Evolutionary conservation across 2,797 vertebrate genomes (phyloP).

Genomic region (Luscinia megarhynchos): DNA sequence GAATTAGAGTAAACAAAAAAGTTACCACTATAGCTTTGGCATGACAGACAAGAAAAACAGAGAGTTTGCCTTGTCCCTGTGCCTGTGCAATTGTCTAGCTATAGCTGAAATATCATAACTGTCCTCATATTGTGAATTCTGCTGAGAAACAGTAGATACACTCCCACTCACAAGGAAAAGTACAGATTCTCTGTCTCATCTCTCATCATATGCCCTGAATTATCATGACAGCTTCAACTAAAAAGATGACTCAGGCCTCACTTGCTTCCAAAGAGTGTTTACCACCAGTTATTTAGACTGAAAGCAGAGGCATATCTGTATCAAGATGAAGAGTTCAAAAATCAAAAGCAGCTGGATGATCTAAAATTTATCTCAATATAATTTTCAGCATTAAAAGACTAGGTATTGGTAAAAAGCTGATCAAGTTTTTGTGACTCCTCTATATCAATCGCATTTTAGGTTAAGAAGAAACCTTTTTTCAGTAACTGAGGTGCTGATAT

Average conservation of each 20-base stretch:
- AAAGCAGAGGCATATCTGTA: not conserved
- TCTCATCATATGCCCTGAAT: not conserved
- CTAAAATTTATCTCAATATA: not conserved
- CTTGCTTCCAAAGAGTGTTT: not conserved
- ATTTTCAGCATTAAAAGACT: not conserved
- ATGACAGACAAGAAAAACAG: not conserved
- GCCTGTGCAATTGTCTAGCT: not conserved
- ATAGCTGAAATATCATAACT: not conserved
- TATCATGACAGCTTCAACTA: not conserved
- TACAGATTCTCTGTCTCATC: not conserved
- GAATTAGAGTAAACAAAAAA: not conserved
- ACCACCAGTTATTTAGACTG: not conserved
- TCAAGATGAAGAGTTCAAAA: not conserved
- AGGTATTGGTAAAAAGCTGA: not conserved
- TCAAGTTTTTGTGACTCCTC: not conserved
- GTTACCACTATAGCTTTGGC: not conserved
- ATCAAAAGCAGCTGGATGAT: not conserved
- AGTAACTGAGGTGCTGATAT: not conserved
- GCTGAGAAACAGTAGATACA: not conserved
- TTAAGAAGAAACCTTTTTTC: not conserved
- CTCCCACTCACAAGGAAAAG: not conserved
- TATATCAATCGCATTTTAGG: not conserved
- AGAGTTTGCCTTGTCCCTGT: not conserved
- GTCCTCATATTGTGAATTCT: not conserved
- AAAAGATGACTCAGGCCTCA: not conserved